Evolutionary conservation across 2,797 vertebrate species (phyloP).

Genomic region (Cetoscarus ocellatus): DNA sequence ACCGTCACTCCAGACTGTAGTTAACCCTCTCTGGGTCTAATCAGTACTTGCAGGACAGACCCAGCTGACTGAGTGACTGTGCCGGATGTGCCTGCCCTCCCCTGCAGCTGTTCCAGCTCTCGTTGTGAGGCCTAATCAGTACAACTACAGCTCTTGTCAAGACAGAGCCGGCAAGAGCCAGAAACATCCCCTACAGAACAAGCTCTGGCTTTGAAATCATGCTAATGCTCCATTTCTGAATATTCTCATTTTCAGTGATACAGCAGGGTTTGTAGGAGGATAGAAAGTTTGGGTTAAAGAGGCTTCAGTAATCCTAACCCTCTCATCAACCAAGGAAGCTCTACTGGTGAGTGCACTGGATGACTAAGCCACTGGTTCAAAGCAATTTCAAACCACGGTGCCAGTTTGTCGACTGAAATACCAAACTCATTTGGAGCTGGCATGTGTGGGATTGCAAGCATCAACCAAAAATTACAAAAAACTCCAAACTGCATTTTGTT

Average conservation of each 20-base stretch:
- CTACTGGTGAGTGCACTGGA: conserved; percentile 22
- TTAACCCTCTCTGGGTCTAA: conserved; percentile 67
- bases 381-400: conserved; percentile 31
- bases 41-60: conserved; percentile 58
- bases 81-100: conserved; percentile 59
- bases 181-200: conserved; percentile 53
- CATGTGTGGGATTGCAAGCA: conserved; percentile 24
- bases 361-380: conserved; percentile 28
- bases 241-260: conserved; percentile 31
- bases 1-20: conserved; percentile 36
- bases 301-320: conserved; percentile 22
- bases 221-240: conserved; percentile 48
- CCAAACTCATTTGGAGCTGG: conserved; percentile 44
- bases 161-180: conserved; percentile 37
- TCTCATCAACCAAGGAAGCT: conserved; percentile 20
- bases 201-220: conserved; percentile 57
- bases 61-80: conserved; percentile 44
- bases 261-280: conserved; percentile 12
- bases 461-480: conserved; percentile 17
- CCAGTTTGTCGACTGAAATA: conserved; percentile 20
- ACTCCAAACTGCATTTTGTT: background rate
- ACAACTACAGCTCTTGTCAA: conserved; percentile 53
- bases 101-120: conserved; percentile 69
- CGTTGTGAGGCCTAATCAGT: conserved; percentile 66
- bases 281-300: conserved; percentile 27